phyloP scores from a whole-genome alignment of 2,888 invertebrate species.

The Ormyrus rosae region DNA sequence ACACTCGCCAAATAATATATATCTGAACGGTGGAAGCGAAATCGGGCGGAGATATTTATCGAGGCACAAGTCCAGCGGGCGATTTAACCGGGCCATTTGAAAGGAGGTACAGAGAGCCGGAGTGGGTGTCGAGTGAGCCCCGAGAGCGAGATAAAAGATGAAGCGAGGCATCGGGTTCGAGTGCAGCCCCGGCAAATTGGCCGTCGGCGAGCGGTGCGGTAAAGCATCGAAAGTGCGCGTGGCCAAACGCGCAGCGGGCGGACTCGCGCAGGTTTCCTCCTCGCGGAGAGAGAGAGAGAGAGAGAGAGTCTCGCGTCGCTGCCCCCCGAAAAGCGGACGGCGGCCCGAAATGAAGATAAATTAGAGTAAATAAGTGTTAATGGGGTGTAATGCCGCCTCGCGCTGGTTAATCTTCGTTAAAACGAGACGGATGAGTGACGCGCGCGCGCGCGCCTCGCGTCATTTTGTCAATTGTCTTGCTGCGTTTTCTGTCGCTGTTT shows the following conservation, averaged over 20 bases:
- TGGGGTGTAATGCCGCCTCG: constrained; percentile 67
- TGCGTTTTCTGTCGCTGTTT: constrained; percentile 35
- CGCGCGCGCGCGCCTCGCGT: constrained; percentile 17
- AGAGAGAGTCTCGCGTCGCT: no score
- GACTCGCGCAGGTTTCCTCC: constrained; percentile 25
- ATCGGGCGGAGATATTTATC: no score
- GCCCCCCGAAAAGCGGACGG: constrained; percentile 20
- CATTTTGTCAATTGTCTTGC: constrained; percentile 55
- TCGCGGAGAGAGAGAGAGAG: no score
- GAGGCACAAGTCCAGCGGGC: no score
- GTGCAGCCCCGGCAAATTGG: neutral
- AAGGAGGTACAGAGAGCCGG: neutral
- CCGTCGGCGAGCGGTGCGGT: constrained; percentile 7
- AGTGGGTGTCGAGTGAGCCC: neutral
- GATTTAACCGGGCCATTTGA: neutral
- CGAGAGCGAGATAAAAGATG: constrained; percentile 20
- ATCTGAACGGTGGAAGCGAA: no score
- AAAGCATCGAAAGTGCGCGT: constrained; percentile 37
- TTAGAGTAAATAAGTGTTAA: constrained; percentile 72
- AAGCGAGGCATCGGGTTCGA: neutral
- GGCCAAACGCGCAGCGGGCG: constrained; percentile 40
- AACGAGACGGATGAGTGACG: constrained; percentile 58
- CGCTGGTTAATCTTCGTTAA: constrained; percentile 73
- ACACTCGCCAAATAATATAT: no score
- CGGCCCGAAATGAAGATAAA: constrained; percentile 69